A percentile compares a stretch with the other conserved stretches of the same genome.
Conservation (phyloP, 2,797 vertebrate species). For the Octomys mimax region DNA sequence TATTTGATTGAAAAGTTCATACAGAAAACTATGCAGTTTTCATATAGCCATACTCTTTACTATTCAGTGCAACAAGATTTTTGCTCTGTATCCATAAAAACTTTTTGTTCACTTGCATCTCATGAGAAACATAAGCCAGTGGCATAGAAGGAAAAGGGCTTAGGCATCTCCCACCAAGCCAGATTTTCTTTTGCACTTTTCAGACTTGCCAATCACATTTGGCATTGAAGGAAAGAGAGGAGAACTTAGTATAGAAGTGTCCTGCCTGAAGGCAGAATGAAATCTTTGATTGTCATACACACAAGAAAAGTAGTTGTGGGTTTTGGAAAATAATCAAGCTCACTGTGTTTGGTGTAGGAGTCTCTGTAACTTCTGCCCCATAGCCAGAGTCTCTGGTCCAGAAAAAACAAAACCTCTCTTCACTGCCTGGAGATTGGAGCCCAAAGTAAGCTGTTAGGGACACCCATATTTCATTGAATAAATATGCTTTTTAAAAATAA, state of each 20-base stretch:
- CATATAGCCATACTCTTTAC: not conserved
- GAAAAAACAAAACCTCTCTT: not conserved
- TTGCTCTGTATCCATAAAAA: not conserved
- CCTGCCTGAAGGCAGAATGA: not conserved
- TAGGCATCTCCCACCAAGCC: not conserved
- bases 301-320: not conserved
- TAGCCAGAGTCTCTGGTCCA: not conserved
- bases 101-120: not conserved
- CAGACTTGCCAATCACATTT: not conserved
- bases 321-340: not conserved
- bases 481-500: not conserved
- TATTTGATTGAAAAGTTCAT: slow-evolving; percentile 35
- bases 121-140: not conserved
- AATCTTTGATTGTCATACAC: not conserved
- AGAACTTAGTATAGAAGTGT: not conserved
- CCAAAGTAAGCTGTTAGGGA: not conserved
- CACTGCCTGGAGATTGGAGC: not conserved
- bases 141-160: not conserved
- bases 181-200: not conserved
- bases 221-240: not conserved
- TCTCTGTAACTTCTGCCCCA: not conserved
- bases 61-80: not conserved
- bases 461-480: not conserved
- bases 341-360: not conserved
- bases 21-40: not conserved